These are phyloP conservation scores for Thysanoteuthis rhombus DNA, from an alignment of 2,888 invertebrate genomes.

Conservation along the genomic window DNA sequence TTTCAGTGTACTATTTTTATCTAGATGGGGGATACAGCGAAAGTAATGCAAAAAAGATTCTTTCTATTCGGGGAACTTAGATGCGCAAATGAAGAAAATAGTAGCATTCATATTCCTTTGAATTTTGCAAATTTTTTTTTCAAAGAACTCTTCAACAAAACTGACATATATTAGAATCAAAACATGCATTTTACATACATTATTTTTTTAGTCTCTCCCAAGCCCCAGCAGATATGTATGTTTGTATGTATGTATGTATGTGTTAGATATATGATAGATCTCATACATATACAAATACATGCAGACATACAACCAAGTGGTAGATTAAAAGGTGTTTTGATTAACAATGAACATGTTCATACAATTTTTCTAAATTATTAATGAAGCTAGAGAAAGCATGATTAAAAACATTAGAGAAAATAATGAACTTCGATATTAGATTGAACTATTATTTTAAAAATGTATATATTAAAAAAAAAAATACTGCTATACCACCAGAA, in stretches of 20 bases:
- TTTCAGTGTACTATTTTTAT: background rate
- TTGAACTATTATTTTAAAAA: background rate
- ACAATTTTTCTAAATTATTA: background rate
- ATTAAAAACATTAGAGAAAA: background rate
- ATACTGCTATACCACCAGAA: background rate
- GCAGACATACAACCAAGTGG: background rate
- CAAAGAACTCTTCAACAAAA: background rate
- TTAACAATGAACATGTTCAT: background rate
- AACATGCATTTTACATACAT: background rate
- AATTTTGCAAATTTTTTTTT: background rate
- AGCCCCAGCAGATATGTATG: background rate
- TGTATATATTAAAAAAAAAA: background rate
- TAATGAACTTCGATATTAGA: background rate
- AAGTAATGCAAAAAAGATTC: background rate
- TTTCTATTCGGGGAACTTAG: background rate
- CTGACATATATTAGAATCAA: background rate
- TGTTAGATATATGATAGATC: background rate
- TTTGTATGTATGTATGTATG: background rate
- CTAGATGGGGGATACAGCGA: background rate
- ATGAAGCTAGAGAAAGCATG: background rate
- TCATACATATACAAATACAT: conserved; percentile 12
- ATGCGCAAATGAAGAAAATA: background rate
- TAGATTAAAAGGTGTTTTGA: background rate
- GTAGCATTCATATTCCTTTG: too few relatives aligned
- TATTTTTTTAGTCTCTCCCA: background rate